A percentile compares a stretch with the other conserved stretches of the same genome.
phyloP scores from a whole-genome alignment of 2,113 vertebrate genomes.

The Sitta europaea region DNA sequence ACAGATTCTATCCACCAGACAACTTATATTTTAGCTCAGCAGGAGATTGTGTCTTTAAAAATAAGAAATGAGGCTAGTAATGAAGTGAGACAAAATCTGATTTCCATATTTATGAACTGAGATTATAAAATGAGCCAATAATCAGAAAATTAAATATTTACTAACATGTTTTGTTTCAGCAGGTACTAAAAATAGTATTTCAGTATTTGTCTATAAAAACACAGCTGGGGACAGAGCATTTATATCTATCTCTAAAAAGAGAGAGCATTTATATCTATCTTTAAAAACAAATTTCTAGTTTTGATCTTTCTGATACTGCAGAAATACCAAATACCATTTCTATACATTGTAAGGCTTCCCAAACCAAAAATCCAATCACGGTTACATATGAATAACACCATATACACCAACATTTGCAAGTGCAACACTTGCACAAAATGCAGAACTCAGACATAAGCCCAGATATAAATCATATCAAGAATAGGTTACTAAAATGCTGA shows the following conservation, averaged over 20 bases:
- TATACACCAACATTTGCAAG: background rate
- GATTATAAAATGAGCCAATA: background rate
- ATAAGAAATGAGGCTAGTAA: background rate
- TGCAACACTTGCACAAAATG: background rate
- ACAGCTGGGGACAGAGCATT: background rate
- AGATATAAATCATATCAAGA: background rate
- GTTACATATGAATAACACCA: background rate
- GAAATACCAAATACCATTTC: background rate
- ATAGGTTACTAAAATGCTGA: background rate
- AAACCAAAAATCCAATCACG: background rate
- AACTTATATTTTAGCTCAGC: background rate
- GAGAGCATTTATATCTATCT: background rate
- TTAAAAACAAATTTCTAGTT: background rate
- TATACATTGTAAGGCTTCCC: background rate
- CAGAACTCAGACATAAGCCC: background rate
- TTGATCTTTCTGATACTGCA: background rate
- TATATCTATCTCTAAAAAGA: no score
- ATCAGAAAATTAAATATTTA: background rate
- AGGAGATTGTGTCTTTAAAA: background rate
- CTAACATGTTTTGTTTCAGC: background rate
- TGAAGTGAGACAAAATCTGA: slow-evolving; percentile 1
- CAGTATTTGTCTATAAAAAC: background rate
- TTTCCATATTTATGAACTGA: background rate
- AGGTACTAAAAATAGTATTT: background rate
- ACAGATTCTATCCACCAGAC: background rate